Evolutionary conservation across 1,140 invertebrate species (phyloP).

Genomic region (Triops longicaudatus): DNA sequence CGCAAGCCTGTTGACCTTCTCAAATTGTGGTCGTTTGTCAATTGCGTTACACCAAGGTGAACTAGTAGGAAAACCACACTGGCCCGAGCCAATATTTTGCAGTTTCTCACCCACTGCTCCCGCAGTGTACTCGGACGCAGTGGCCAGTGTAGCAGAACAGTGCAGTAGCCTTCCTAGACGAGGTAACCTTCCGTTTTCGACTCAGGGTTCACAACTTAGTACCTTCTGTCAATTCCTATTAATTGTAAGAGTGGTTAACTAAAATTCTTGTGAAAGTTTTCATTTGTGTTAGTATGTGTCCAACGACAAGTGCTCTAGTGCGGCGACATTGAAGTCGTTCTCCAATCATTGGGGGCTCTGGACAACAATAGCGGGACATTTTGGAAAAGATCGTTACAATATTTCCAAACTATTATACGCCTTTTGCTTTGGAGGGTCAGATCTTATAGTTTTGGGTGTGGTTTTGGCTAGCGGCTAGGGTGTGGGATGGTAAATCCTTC

Average conservation of each 20-base stretch:
- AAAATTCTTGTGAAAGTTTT: no score
- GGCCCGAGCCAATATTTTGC: background rate
- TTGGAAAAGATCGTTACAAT: background rate
- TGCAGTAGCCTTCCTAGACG: background rate
- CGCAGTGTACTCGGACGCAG: background rate
- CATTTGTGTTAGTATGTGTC: no score
- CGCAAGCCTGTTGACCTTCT: background rate
- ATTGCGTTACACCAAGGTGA: background rate
- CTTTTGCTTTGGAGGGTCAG: background rate
- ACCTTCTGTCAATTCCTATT: no score
- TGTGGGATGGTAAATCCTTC: background rate
- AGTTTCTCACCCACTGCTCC: background rate
- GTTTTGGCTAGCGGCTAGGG: background rate
- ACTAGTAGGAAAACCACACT: background rate
- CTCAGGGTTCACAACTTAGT: background rate
- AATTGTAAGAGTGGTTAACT: no score
- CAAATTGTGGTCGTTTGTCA: background rate
- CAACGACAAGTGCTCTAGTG: no score
- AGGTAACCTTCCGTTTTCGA: background rate
- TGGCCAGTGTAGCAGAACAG: background rate
- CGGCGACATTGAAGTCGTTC: no score
- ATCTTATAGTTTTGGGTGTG: background rate
- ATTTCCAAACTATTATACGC: background rate
- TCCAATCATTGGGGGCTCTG: no score
- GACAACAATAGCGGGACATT: no score